Evolutionary conservation across 2,113 vertebrate genomes (phyloP).

Genomic region (Anthoscopus minutus): DNA sequence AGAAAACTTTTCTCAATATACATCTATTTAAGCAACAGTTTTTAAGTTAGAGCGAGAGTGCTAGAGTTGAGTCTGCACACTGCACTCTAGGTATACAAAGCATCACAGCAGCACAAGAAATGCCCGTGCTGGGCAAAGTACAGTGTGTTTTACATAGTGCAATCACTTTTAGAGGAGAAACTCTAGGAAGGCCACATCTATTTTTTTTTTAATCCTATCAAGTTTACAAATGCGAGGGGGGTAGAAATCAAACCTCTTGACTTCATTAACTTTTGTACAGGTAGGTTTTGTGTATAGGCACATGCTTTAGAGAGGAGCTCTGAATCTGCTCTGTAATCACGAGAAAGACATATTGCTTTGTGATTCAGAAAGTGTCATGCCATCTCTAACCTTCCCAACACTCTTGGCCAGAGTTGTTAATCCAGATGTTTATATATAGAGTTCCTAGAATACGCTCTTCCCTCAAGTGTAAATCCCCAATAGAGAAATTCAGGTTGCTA

Average conservation of each 20-base stretch:
- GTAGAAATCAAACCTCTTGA: constrained; percentile 32
- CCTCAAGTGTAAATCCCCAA: constrained; percentile 56
- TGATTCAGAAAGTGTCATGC: constrained; percentile 19
- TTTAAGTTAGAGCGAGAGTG: constrained; percentile 48
- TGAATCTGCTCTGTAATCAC: constrained; percentile 39
- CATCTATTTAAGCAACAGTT: constrained; percentile 63
- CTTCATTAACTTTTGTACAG: constrained; percentile 32
- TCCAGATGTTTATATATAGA: background rate
- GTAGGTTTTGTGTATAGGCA: constrained; percentile 58
- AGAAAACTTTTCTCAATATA: constrained; percentile 68
- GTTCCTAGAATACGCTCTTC: constrained; percentile 52
- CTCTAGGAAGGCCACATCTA: constrained; percentile 57
- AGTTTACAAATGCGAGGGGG: constrained; percentile 40
- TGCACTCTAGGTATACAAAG: constrained; percentile 60
- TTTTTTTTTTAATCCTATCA: background rate
- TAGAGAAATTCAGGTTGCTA: constrained; percentile 41
- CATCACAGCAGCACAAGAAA: constrained; percentile 63
- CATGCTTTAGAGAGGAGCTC: constrained; percentile 36
- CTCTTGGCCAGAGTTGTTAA: background rate
- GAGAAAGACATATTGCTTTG: constrained; percentile 51
- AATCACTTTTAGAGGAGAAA: constrained; percentile 64
- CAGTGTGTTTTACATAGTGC: constrained; percentile 67
- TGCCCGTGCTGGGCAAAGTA: constrained; percentile 51
- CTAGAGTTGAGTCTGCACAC: background rate
- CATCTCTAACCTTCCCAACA: constrained; percentile 5